These are phyloP conservation scores for Epinotia ramella DNA, from an alignment of 2,888 invertebrate genomes.

Conservation along the genomic window DNA sequence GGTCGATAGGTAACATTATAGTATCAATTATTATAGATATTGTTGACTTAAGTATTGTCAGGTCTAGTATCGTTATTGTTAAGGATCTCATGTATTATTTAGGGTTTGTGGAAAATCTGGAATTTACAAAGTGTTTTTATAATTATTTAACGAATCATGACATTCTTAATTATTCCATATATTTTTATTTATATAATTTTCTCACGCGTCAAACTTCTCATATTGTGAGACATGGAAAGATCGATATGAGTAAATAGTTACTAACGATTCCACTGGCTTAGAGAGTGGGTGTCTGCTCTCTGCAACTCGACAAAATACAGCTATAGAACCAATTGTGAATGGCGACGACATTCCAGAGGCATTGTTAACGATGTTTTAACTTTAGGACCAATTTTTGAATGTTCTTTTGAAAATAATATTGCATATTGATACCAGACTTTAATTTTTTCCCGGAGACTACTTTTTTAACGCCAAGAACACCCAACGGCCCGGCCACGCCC, in stretches of 20 bases:
- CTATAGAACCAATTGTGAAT: conserved; percentile 71
- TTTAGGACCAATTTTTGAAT: conserved; percentile 85
- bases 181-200: conserved; percentile 36
- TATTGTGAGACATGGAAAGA: conserved; percentile 26
- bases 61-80: conserved; percentile 76
- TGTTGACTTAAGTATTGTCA: conserved; percentile 55
- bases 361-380: conserved; percentile 85
- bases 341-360: conserved; percentile 83
- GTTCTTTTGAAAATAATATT: conserved; percentile 86
- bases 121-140: conserved; percentile 71
- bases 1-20: conserved; percentile 80
- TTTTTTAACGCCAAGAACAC: no score
- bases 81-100: conserved; percentile 84
- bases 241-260: conserved; percentile 27
- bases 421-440: conserved; percentile 74
- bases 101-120: conserved; percentile 79
- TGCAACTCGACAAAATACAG: conserved; percentile 59
- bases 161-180: conserved; percentile 42
- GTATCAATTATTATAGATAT: conserved; percentile 81
- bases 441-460: conserved; percentile 54
- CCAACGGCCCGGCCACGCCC: no score
- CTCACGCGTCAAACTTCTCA: conserved; percentile 27
- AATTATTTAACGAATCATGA: conserved; percentile 58
- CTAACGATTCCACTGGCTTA: conserved; percentile 27
- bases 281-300: conserved; percentile 62